Base-by-base conservation (phyloP, 2,797 vertebrate species). In the Chrysocyon brachyurus region DNA sequence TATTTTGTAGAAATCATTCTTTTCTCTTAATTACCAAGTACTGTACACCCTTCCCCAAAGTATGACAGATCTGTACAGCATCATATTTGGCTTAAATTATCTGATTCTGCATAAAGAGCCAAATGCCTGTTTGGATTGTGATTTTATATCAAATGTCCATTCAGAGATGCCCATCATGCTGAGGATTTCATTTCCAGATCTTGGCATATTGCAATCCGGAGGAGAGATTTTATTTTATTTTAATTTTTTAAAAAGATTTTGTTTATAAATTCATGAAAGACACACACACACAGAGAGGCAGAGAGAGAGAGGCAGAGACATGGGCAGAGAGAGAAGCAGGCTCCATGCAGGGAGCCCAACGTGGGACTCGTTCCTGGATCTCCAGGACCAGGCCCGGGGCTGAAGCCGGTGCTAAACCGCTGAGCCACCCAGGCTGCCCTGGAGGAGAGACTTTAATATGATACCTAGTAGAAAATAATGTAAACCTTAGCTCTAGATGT, bases 71-170 rank as follows among this genome's bases (percentile, higher is more conserved):
- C 17, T 75, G 22, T 31, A 61, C 3, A 24, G 40, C 9, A 31
- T 28, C 31, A 22, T 52, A 82, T 91, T 66, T 64, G n/a, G 8
- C n/a, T 31, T 72, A 54, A 64, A 59, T 81, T 54, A 59, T 36
- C n/a, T 87, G 77, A 59, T 85, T 96, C 79, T 46, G 26, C 91
- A 15, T 87, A 56, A 4, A 68, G 3, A 95, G 63, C 16, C 46
- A 79, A 91, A 49, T 12, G 86, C 83, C 31, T 31, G 22, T 78
- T 90, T 85, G 26, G 11, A 70, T 57, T 87, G 24, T 70, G 9
- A 93, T 95, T 84, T 77, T 46, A 66, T 59, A 78, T 54, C n/a
- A n/a, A 54, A 94, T 78, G 36, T n/a, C 19, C 26, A 54, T 68
- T 90, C 97, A 72, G 77, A 64, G 64, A 93, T 22, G 11, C 16